Percentiles rank a stretch among this genome's conserved stretches.
Evolutionary conservation across 2,888 invertebrate genomes (phyloP).

Genomic region (Lasioglossum villosulum): DNA sequence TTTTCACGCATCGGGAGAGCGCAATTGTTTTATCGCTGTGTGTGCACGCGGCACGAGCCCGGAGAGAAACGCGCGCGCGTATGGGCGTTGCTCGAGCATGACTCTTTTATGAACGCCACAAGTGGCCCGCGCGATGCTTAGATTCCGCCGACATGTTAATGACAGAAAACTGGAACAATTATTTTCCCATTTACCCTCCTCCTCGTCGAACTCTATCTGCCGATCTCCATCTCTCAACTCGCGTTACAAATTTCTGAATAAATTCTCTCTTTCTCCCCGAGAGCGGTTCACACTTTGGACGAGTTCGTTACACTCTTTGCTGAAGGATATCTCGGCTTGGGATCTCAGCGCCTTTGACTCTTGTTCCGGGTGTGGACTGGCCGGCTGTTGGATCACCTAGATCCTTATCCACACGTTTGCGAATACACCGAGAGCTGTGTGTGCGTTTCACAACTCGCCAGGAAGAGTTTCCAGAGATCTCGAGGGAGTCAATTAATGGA

Average conservation of each 20-base stretch:
- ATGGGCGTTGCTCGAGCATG: neutral
- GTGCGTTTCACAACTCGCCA: neutral
- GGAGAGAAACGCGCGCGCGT: neutral
- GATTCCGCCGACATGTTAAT: neutral
- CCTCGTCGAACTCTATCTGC: neutral
- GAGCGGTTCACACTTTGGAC: neutral
- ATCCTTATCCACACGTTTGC: conserved; percentile 13
- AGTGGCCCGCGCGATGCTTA: neutral
- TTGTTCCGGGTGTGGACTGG: conserved; percentile 52
- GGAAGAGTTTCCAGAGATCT: conserved; percentile 1
- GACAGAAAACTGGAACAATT: neutral
- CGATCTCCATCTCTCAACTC: neutral
- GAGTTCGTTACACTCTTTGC: conserved; percentile 62
- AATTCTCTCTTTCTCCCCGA: neutral
- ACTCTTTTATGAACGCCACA: conserved; percentile 3
- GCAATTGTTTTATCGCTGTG: neutral
- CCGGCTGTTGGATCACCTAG: conserved; percentile 40
- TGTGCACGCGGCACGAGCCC: neutral
- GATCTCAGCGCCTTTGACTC: conserved; percentile 64
- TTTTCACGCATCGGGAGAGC: neutral
- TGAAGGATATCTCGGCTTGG: conserved; percentile 55
- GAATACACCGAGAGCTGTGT: neutral
- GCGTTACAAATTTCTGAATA: conserved; percentile 25
- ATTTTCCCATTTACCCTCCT: neutral
- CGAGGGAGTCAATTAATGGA: neutral